phyloP scores from a whole-genome alignment of 1,140 invertebrate genomes.

The Mycetomoellerius zeteki region DNA sequence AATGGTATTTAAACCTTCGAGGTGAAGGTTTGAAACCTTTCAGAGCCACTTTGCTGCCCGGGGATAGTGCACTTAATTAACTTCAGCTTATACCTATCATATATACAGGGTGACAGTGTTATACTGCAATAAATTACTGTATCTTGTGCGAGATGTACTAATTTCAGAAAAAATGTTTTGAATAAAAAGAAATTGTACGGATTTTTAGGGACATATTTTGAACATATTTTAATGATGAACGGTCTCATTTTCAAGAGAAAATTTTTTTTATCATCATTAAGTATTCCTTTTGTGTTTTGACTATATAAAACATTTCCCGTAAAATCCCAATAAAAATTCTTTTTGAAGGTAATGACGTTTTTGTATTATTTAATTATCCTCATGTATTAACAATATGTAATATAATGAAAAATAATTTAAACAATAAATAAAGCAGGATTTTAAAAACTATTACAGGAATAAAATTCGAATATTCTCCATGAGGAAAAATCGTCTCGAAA shows the following conservation, averaged over 20 bases:
- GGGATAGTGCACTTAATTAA: conserved; percentile 38
- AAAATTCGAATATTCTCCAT: conserved; percentile 48
- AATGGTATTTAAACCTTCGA: conserved; percentile 42
- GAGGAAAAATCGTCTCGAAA: conserved; percentile 33
- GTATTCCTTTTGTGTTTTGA: not conserved
- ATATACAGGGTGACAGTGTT: conserved; percentile 53
- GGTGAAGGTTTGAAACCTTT: conserved; percentile 17
- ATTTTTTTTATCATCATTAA: not conserved
- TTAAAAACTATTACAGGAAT: not conserved
- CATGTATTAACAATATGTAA: not conserved
- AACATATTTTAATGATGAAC: not conserved
- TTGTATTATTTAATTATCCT: conserved; percentile 32
- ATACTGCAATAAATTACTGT: not conserved
- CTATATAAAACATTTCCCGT: not conserved
- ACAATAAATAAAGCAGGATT: not conserved
- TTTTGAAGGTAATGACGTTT: not conserved
- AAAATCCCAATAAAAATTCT: not conserved
- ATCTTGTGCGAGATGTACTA: not conserved
- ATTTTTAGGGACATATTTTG: conserved; percentile 1
- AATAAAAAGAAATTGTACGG: not conserved
- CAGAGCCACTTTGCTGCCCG: conserved; percentile 41
- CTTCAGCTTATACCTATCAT: conserved; percentile 28
- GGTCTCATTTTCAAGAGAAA: not conserved
- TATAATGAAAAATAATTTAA: not conserved
- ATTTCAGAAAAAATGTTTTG: conserved; percentile 1